A percentile compares a stretch with the other conserved stretches of the same genome.
phyloP scores from a whole-genome alignment of 1,140 invertebrate species.

The Elysia chlorotica region DNA sequence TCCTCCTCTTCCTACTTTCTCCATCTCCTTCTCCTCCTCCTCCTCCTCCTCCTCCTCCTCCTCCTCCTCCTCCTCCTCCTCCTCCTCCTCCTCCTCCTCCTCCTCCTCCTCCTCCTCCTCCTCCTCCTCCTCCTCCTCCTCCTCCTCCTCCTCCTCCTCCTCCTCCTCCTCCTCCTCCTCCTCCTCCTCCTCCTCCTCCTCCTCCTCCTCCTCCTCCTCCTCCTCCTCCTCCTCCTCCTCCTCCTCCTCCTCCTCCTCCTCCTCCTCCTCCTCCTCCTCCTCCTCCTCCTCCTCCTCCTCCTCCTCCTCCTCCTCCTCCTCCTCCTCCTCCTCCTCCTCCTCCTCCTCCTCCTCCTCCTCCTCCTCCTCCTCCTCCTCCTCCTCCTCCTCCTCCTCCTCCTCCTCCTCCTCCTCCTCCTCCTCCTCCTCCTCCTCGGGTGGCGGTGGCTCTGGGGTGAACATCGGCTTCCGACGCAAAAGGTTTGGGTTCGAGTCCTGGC shows the following conservation, averaged over 20 bases:
- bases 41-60: not conserved
- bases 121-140: not conserved
- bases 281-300: not conserved
- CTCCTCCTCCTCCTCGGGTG: no score
- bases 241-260: not conserved
- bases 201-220: not conserved
- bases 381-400: not conserved
- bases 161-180: not conserved
- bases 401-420: not conserved
- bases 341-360: not conserved
- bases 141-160: not conserved
- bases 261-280: not conserved
- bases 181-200: not conserved
- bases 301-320: not conserved
- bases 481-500: no score
- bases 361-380: not conserved
- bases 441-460: no score
- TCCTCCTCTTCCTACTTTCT: not conserved
- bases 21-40: not conserved
- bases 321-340: not conserved
- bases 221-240: slow-evolving; percentile 1
- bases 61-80: not conserved
- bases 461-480: no score
- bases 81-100: not conserved
- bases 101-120: not conserved